Conservation (phyloP, 2,888 invertebrate species). For the Pristionchus fissidentatus region DNA sequence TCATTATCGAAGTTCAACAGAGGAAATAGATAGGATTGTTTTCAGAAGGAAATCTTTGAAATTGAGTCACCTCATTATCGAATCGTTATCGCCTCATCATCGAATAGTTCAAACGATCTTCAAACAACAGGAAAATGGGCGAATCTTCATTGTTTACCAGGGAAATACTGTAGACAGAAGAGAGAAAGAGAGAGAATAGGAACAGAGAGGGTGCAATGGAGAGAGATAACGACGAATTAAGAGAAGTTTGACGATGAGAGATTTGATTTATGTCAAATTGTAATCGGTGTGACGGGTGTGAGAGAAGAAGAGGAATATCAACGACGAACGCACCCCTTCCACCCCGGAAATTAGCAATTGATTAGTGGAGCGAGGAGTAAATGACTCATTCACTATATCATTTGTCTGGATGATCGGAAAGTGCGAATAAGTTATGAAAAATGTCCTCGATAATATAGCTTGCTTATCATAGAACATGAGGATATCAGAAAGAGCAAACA, state of each 20-base stretch:
- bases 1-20: no score
- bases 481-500: neutral
- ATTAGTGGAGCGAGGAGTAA: no score
- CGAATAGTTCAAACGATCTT: neutral
- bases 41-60: no score
- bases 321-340: neutral
- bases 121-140: neutral
- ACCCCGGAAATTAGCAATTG: neutral
- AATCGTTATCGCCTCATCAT: no score
- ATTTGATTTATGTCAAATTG: constrained; percentile 15
- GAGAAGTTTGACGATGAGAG: constrained; percentile 42
- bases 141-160: neutral
- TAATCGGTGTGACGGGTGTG: constrained; percentile 26
- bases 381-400: neutral
- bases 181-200: neutral
- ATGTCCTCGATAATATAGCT: no score
- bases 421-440: no score
- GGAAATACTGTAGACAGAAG: neutral
- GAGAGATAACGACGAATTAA: neutral
- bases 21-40: no score
- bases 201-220: no score
- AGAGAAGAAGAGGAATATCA: constrained; percentile 40
- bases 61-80: no score
- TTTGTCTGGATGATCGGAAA: neutral
- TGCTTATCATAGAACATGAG: no score